Percentiles rank a stretch among this genome's conserved stretches.
phyloP scores from a whole-genome alignment of 2,113 vertebrate genomes.

The Dicentrarchus labrax region DNA sequence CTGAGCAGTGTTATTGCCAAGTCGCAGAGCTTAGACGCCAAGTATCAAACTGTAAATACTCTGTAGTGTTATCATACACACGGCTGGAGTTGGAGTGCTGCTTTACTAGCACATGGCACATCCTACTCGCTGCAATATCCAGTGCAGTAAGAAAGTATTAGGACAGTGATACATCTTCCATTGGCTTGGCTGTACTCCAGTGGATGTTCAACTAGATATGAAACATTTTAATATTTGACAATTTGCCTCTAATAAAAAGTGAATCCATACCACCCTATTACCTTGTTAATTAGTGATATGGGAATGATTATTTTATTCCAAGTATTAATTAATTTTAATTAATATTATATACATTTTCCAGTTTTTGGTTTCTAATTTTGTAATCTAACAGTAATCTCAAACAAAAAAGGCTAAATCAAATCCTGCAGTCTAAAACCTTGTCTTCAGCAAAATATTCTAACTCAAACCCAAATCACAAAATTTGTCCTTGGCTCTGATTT shows the following conservation, averaged over 20 bases:
- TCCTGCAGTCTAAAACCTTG: conserved; percentile 1
- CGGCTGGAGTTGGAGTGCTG: no score
- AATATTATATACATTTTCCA: no score
- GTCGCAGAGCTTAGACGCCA: background rate
- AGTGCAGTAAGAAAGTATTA: conserved; percentile 13
- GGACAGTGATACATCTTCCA: background rate
- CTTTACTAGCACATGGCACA: no score
- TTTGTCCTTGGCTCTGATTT: conserved; percentile 33
- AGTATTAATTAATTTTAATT: no score
- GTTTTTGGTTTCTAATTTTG: no score
- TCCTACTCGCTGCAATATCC: background rate
- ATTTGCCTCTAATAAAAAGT: background rate
- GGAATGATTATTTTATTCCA: background rate
- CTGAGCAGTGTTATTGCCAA: conserved; percentile 26
- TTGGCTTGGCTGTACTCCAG: background rate
- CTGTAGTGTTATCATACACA: background rate
- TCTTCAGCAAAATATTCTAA: conserved; percentile 14
- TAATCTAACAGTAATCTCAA: background rate
- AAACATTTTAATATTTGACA: conserved; percentile 5
- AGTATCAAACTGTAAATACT: background rate
- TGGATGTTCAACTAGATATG: background rate
- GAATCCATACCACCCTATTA: background rate
- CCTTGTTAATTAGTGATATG: background rate
- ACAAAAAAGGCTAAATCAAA: conserved; percentile 6
- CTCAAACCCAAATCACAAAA: conserved; percentile 1